Evolutionary conservation across 2,888 invertebrate species (phyloP).

Genomic region (Caenorhabditis afra): DNA sequence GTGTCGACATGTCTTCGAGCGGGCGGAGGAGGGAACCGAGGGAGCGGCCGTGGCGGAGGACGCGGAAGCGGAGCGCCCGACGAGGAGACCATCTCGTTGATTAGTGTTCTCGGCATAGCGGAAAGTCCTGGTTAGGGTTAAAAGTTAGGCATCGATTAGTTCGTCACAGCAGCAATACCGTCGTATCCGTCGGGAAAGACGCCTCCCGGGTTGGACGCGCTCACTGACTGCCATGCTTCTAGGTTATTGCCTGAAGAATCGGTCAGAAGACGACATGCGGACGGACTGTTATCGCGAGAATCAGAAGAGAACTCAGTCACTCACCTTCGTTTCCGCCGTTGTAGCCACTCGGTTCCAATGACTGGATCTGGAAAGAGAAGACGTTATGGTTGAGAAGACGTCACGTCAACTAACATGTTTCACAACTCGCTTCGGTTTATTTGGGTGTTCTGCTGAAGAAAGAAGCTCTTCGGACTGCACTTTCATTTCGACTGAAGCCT

Average conservation of each 20-base stretch:
- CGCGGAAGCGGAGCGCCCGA: conserved; percentile 21
- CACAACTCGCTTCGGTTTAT: conserved; percentile 19
- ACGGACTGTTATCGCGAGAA: not conserved
- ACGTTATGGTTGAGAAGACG: too few relatives aligned
- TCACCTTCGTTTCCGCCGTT: conserved; percentile 56
- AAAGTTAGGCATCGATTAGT: conserved; percentile 27
- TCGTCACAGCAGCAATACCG: conserved; percentile 35
- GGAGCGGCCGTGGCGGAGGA: conserved; percentile 20
- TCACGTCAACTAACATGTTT: conserved; percentile 35
- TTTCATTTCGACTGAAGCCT: conserved; percentile 37
- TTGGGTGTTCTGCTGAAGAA: conserved; percentile 25
- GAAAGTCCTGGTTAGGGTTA: conserved; percentile 57
- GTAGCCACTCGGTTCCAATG: conserved; percentile 54
- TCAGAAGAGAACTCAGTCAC: not conserved
- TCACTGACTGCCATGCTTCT: conserved; percentile 57
- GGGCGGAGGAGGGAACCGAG: conserved; percentile 33
- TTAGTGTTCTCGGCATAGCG: conserved; percentile 57
- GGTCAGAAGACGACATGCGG: conserved; percentile 9
- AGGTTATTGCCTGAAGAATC: conserved; percentile 61
- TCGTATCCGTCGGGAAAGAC: conserved; percentile 62
- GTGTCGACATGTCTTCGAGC: conserved; percentile 35
- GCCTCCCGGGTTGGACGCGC: conserved; percentile 28
- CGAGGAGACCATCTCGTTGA: conserved; percentile 42
- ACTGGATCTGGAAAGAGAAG: conserved; percentile 21
- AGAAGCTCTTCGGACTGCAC: conserved; percentile 34